Evolutionary conservation across 2,797 vertebrate species (phyloP).

Genomic region (Microctenopoma stevenorrisi): DNA sequence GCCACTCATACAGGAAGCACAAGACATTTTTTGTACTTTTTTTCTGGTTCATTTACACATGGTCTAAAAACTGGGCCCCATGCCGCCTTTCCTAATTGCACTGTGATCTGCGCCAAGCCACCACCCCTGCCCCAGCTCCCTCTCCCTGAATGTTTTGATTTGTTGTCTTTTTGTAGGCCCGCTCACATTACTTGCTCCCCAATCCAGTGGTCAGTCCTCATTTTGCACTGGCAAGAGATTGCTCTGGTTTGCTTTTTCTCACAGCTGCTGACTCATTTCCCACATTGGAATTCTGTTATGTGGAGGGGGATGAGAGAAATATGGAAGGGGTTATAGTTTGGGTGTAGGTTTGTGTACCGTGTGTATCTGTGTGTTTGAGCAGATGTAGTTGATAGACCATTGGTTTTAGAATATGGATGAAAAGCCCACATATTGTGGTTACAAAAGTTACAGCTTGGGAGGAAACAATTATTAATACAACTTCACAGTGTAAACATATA

Average conservation of each 20-base stretch:
- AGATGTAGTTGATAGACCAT: slow-evolving; percentile 41
- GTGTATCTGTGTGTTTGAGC: slow-evolving; percentile 49
- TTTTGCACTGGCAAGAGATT: slow-evolving; percentile 59
- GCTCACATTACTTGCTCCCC: slow-evolving; percentile 58
- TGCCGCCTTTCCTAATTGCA: slow-evolving; percentile 48
- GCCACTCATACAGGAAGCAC: slow-evolving; percentile 27
- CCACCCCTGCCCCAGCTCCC: slow-evolving; percentile 48
- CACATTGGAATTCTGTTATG: slow-evolving; percentile 69
- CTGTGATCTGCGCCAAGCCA: slow-evolving; percentile 46
- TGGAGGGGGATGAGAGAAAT: slow-evolving; percentile 48
- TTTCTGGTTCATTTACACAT: slow-evolving; percentile 49
- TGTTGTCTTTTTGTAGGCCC: slow-evolving; percentile 62
- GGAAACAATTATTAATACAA: slow-evolving; percentile 32
- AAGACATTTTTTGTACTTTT: slow-evolving; percentile 22
- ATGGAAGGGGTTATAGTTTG: slow-evolving; percentile 61
- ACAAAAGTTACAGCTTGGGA: slow-evolving; percentile 15
- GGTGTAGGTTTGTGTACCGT: slow-evolving; percentile 61
- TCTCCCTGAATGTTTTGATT: slow-evolving; percentile 70
- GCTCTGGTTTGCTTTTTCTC: slow-evolving; percentile 69
- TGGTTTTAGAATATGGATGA: slow-evolving; percentile 40
- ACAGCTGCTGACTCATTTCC: slow-evolving; percentile 83
- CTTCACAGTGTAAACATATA: slow-evolving; percentile 14
- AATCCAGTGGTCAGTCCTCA: slow-evolving; percentile 55
- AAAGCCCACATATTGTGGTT: slow-evolving; percentile 37
- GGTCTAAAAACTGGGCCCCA: slow-evolving; percentile 41